Evolutionary conservation across 2,888 invertebrate genomes (phyloP), one percentile per base, ranked within the genome.

Genomic region (Ochropleura plecta): DNA sequence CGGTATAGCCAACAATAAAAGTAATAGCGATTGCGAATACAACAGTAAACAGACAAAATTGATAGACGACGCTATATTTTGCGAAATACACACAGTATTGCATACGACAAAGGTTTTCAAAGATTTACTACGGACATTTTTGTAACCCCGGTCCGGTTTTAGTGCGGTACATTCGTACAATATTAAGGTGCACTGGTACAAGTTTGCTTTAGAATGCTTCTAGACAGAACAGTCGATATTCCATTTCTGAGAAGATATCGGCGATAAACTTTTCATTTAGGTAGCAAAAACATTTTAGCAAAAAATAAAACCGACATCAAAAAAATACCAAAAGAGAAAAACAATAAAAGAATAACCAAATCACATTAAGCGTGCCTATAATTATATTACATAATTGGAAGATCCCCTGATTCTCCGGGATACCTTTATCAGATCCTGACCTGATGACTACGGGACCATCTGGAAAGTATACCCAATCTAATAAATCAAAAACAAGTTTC

Each of bases 101-200:
- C 66, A 82, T 72, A 72, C 59, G 74, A 73, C 72, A 78, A 86
- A 86, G 70, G 76, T 75, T 84, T 76, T 78, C 66, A 68, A 83
- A 81, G 83, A 83, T 79, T 85, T 79, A 77, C 70, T 73, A 40
- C 69, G 1, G 42, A 62, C 59, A 79, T 63, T 75, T 81, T 77
- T 73, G 84, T 65, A 69, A 71, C 67, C 59, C 63, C 70, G 60
- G 66, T 53, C 63, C 64, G 9, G 62, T 77, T 85, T 83, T 74
- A 70, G 67, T 87, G 66, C 79, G 55, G 79, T 71, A 67, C 49
- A 66, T 16, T 57, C 57, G 48, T 83, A 65, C 72, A 86, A 76
- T 79, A 86, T 86, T 74, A 73, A 86, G 65, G 63, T 30, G 16
- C 10, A 64, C 6, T 30, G 62, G 59, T 42, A 55, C 53, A 71